A percentile compares a stretch with the other conserved stretches of the same genome.
Evolutionary conservation across 2,797 vertebrate species (phyloP).

Genomic region (Lerista edwardsae): DNA sequence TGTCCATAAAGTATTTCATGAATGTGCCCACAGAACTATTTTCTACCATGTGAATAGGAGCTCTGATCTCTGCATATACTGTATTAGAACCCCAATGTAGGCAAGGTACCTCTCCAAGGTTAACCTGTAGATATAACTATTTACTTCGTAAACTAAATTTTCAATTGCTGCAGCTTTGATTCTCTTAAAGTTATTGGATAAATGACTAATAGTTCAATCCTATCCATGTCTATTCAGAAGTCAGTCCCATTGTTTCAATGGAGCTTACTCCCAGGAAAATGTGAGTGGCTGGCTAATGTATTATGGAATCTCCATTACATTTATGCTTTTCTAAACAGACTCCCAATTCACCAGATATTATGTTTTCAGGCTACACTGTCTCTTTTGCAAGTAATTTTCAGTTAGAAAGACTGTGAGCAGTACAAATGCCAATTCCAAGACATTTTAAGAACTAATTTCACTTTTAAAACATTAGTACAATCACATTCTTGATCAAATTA

Average conservation of each 20-base stretch:
- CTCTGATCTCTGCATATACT: background rate
- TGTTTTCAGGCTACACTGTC: background rate
- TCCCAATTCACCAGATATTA: background rate
- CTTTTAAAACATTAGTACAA: background rate
- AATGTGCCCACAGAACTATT: background rate
- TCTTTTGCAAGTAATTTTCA: slow-evolving; percentile 19
- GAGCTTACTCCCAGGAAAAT: too few relatives aligned
- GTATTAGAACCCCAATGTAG: too few relatives aligned
- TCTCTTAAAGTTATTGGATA: background rate
- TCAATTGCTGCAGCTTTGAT: background rate
- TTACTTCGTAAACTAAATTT: background rate
- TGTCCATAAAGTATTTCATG: background rate
- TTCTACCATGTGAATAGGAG: background rate
- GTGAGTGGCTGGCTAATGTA: too few relatives aligned
- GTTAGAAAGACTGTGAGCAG: slow-evolving; percentile 8
- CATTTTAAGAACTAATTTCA: slow-evolving; percentile 28
- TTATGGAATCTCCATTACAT: too few relatives aligned
- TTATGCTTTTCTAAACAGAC: too few relatives aligned
- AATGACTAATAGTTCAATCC: too few relatives aligned
- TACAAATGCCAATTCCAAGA: slow-evolving; percentile 37
- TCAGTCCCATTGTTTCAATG: too few relatives aligned
- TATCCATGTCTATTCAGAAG: too few relatives aligned
- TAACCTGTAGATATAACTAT: too few relatives aligned
- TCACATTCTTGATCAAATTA: slow-evolving; percentile 21
- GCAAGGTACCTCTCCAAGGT: background rate